phyloP scores from a whole-genome alignment of 2,888 invertebrate genomes.

The Hydropsyche betteni region DNA sequence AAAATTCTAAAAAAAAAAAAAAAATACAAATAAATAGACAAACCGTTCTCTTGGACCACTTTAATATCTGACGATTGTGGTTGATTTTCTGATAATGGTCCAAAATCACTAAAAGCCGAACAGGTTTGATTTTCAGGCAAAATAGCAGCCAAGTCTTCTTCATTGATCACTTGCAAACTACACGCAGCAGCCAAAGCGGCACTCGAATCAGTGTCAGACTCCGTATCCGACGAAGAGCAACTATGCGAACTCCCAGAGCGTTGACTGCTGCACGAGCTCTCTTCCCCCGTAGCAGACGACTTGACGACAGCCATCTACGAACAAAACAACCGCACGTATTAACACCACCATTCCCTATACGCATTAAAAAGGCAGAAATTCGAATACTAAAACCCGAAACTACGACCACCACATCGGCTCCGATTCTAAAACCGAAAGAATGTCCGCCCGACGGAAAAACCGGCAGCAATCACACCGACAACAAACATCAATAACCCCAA shows the following conservation, averaged over 20 bases:
- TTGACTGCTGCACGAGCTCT: conserved; percentile 39
- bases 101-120: conserved; percentile 64
- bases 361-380: too few relatives aligned
- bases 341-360: too few relatives aligned
- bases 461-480: too few relatives aligned
- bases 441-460: too few relatives aligned
- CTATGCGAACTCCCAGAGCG: conserved; percentile 52
- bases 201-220: conserved; percentile 62
- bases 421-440: too few relatives aligned
- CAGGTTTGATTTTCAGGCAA: conserved; percentile 75
- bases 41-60: conserved; percentile 40
- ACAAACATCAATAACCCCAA: too few relatives aligned
- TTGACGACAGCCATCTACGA: conserved; percentile 38
- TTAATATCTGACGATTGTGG: conserved; percentile 53
- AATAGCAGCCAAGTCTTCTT: conserved; percentile 81
- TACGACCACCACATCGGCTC: too few relatives aligned
- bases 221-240: conserved; percentile 56
- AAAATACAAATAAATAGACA: conserved; percentile 17
- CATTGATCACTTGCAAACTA: conserved; percentile 75
- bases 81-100: conserved; percentile 65
- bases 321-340: conserved; percentile 8
- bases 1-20: neutral
- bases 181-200: conserved; percentile 68
- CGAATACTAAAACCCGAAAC: too few relatives aligned
- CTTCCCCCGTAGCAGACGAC: conserved; percentile 14